A percentile compares a stretch with the other conserved stretches of the same genome.
Evolutionary conservation across 2,888 invertebrate species (phyloP).

Genomic region (Cactoblastis cactorum): DNA sequence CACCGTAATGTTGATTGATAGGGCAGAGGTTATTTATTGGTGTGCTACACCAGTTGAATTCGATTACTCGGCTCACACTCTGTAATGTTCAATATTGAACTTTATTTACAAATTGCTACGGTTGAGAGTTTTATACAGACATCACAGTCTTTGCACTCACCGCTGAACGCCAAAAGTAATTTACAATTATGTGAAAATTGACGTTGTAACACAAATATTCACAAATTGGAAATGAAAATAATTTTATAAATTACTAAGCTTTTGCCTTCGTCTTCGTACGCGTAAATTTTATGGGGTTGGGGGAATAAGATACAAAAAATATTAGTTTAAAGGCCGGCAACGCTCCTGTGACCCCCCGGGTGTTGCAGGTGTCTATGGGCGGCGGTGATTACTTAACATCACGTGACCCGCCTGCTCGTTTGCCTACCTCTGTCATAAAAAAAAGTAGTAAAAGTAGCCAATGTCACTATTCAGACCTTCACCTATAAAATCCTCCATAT

Average conservation of each 20-base stretch:
- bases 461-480: no score
- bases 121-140: background rate
- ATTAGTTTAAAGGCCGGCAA: no score
- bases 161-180: constrained; percentile 21
- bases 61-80: constrained; percentile 21
- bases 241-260: background rate
- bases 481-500: no score
- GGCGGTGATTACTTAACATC: no score
- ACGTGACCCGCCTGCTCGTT: no score
- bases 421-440: no score
- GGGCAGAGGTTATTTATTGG: constrained; percentile 30
- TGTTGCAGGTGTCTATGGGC: no score
- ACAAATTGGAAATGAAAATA: constrained; percentile 10
- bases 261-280: no score
- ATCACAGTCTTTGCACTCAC: constrained; percentile 5
- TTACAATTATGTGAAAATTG: constrained; percentile 23
- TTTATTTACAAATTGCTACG: background rate
- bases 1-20: constrained; percentile 22
- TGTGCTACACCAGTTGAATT: constrained; percentile 27
- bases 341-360: no score
- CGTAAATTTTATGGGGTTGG: no score
- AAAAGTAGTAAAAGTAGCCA: no score
- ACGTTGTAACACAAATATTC: constrained; percentile 17
- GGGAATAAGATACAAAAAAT: no score
- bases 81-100: background rate